Conservation (phyloP, 2,113 vertebrate species). For the Mionectes macconnelli region DNA sequence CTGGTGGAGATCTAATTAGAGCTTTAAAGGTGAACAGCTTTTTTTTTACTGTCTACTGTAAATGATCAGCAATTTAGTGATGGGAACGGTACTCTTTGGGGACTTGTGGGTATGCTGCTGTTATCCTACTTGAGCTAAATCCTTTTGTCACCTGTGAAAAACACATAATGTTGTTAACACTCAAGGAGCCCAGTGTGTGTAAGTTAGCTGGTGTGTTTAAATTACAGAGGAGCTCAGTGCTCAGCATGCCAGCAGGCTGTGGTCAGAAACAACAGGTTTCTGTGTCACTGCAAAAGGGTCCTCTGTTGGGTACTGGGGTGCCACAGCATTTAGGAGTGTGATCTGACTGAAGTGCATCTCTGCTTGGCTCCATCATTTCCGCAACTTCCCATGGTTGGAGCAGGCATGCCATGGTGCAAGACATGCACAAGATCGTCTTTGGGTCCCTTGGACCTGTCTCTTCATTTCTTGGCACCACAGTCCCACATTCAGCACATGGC, state of each 20-base stretch:
- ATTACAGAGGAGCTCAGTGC: neutral
- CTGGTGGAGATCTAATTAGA: neutral
- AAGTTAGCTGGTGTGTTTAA: neutral
- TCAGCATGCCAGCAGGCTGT: neutral
- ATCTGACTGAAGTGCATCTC: fast-evolving
- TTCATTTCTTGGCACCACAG: neutral
- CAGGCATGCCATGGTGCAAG: neutral
- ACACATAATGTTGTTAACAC: neutral
- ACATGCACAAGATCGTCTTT: neutral
- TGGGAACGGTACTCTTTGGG: neutral
- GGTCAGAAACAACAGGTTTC: neutral
- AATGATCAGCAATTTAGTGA: neutral
- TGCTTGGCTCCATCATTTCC: neutral
- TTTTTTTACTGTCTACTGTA: neutral
- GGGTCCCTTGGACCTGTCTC: neutral
- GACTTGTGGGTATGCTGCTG: neutral
- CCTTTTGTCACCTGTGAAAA: neutral
- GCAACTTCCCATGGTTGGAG: neutral
- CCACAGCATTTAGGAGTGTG: neutral
- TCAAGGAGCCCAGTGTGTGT: neutral
- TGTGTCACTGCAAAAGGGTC: neutral
- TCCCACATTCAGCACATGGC: neutral
- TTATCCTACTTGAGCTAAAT: neutral
- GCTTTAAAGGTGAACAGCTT: neutral
- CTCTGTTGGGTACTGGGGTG: neutral